A percentile compares a stretch with the other conserved stretches of the same genome.
phyloP scores from a whole-genome alignment of 2,888 invertebrate species.

The Furcula furcula region DNA sequence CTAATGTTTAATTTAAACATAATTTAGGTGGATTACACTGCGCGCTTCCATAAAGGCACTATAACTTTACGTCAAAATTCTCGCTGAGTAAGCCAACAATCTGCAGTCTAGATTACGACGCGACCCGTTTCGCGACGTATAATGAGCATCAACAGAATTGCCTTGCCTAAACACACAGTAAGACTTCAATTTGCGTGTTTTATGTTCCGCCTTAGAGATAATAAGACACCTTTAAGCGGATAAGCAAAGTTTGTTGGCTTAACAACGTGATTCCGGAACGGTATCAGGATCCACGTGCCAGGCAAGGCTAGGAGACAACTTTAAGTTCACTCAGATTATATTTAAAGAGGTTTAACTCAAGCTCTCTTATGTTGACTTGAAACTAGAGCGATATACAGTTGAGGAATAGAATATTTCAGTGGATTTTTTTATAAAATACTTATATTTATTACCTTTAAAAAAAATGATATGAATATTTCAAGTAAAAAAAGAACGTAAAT shows the following conservation, averaged over 20 bases:
- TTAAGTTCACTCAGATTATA: constrained; percentile 43
- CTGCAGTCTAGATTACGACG: constrained; percentile 7
- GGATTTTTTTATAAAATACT: no score
- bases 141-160: constrained; percentile 27
- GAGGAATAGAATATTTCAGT: no score
- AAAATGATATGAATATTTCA: no score
- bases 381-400: constrained; percentile 34
- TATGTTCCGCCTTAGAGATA: constrained; percentile 33
- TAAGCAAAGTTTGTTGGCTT: constrained; percentile 39
- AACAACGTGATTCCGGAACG: constrained; percentile 32
- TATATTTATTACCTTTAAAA: no score
- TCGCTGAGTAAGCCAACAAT: constrained; percentile 2
- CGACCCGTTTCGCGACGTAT: no score
- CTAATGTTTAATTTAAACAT: no score
- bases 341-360: constrained; percentile 39
- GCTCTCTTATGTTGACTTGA: constrained; percentile 43
- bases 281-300: constrained; percentile 34
- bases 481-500: no score
- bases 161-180: constrained; percentile 21
- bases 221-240: constrained; percentile 35
- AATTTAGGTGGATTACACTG: no score
- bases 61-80: constrained; percentile 1
- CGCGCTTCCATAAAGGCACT: background rate
- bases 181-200: constrained; percentile 31
- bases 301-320: constrained; percentile 32